A percentile compares a stretch with the other conserved stretches of the same genome.
Conservation (phyloP, 2,797 vertebrate species). For the Lepus townsendii region DNA sequence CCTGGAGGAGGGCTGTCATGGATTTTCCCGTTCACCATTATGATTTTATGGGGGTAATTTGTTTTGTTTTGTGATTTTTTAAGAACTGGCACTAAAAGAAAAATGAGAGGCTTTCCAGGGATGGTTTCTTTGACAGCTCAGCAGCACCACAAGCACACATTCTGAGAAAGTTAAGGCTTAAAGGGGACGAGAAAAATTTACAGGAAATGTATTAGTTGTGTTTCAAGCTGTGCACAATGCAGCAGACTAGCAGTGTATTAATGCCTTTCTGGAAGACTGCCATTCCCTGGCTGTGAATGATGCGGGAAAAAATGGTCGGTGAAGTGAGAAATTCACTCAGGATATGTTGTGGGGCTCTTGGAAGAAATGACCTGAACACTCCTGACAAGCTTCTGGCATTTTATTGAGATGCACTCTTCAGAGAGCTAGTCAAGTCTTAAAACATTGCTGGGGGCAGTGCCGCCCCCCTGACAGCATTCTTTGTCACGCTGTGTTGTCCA, state of each 20-base stretch:
- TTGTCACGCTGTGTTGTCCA: neutral
- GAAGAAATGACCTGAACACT: slow-evolving; percentile 51
- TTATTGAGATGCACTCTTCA: slow-evolving; percentile 35
- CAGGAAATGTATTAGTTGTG: slow-evolving; percentile 55
- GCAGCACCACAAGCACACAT: neutral
- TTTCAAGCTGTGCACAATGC: slow-evolving; percentile 60
- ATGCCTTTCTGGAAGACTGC: neutral
- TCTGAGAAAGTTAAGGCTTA: slow-evolving; percentile 28
- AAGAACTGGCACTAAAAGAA: slow-evolving; percentile 71
- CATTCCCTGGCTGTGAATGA: neutral
- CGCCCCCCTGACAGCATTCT: neutral
- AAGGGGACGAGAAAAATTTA: neutral
- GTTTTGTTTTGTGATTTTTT: slow-evolving; percentile 79
- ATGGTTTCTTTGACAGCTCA: slow-evolving; percentile 26
- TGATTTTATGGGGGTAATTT: slow-evolving; percentile 76
- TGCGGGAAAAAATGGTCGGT: neutral
- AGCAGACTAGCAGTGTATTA: neutral
- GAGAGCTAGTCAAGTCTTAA: slow-evolving; percentile 15
- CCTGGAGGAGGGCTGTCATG: neutral
- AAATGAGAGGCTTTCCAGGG: slow-evolving; percentile 65
- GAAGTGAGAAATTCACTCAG: slow-evolving; percentile 35
- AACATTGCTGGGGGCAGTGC: neutral
- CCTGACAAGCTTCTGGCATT: slow-evolving; percentile 51
- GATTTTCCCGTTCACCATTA: slow-evolving; percentile 22
- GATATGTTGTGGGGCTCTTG: neutral